Evolutionary conservation across 1,140 invertebrate species (phyloP).

Genomic region (Lepidostoma basale): DNA sequence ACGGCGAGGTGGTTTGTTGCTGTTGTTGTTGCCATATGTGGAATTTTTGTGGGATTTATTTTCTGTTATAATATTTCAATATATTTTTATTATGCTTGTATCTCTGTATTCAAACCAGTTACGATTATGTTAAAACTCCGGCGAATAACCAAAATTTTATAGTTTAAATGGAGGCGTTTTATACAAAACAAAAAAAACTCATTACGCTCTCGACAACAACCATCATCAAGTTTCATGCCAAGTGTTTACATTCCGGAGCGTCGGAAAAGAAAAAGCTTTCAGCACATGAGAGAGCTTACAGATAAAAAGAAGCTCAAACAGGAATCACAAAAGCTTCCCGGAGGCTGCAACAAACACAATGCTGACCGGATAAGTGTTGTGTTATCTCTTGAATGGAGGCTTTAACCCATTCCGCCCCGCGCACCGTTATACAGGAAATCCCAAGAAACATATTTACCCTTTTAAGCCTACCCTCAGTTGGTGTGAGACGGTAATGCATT

Average conservation of each 20-base stretch:
- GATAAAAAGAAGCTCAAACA: slow-evolving; percentile 16
- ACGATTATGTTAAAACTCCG: too few relatives aligned
- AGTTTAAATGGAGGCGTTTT: too few relatives aligned
- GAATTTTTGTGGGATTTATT: too few relatives aligned
- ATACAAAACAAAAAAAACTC: too few relatives aligned
- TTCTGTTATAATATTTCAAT: too few relatives aligned
- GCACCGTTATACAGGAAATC: not conserved
- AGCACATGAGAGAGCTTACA: slow-evolving; percentile 4
- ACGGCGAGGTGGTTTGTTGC: too few relatives aligned
- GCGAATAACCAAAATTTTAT: too few relatives aligned
- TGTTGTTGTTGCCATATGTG: too few relatives aligned
- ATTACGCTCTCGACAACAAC: too few relatives aligned
- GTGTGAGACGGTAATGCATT: too few relatives aligned
- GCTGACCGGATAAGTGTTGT: slow-evolving; percentile 25
- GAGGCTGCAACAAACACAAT: slow-evolving; percentile 24
- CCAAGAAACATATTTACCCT: slow-evolving; percentile 4
- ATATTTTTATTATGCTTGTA: too few relatives aligned
- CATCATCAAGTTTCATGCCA: not conserved
- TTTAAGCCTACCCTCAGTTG: not conserved
- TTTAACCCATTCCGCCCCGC: not conserved
- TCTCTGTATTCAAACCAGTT: too few relatives aligned
- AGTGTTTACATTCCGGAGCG: not conserved
- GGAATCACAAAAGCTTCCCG: slow-evolving; percentile 22
- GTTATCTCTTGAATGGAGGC: slow-evolving; percentile 18
- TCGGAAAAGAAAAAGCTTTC: slow-evolving; percentile 6